These are phyloP conservation scores for Thalassaphorura encarpata DNA, from an alignment of 1,140 invertebrate genomes.

Conservation along the genomic window DNA sequence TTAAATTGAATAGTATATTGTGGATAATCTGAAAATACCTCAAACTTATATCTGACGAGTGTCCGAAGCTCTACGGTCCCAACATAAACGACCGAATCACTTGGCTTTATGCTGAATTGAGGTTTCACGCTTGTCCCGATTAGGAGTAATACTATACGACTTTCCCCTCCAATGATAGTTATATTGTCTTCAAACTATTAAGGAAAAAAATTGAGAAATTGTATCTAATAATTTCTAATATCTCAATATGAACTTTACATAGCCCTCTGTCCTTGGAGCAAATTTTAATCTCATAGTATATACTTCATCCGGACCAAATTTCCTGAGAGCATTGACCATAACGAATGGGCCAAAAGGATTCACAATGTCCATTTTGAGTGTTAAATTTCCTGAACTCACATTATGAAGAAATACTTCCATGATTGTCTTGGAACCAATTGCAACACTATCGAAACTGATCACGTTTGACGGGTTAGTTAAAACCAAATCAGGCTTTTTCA, in stretches of 20 bases:
- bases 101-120: no score
- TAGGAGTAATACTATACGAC: neutral
- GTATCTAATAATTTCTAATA: neutral
- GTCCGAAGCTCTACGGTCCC: no score
- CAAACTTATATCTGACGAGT: no score
- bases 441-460: slow-evolving; percentile 1
- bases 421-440: neutral
- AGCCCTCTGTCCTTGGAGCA: neutral
- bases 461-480: neutral
- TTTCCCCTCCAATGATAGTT: neutral
- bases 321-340: slow-evolving; percentile 6
- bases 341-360: slow-evolving; percentile 12
- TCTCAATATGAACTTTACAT: neutral
- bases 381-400: neutral
- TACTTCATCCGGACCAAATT: slow-evolving; percentile 5
- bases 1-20: no score
- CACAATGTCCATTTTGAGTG: slow-evolving; percentile 1
- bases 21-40: no score
- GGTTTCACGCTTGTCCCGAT: neutral
- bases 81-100: no score
- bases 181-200: neutral
- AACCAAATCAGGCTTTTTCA: slow-evolving; percentile 8
- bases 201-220: neutral
- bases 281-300: slow-evolving; percentile 11
- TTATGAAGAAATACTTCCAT: slow-evolving; percentile 7